phyloP scores from a whole-genome alignment of 2,113 vertebrate genomes.

The Salvelinus namaycush region DNA sequence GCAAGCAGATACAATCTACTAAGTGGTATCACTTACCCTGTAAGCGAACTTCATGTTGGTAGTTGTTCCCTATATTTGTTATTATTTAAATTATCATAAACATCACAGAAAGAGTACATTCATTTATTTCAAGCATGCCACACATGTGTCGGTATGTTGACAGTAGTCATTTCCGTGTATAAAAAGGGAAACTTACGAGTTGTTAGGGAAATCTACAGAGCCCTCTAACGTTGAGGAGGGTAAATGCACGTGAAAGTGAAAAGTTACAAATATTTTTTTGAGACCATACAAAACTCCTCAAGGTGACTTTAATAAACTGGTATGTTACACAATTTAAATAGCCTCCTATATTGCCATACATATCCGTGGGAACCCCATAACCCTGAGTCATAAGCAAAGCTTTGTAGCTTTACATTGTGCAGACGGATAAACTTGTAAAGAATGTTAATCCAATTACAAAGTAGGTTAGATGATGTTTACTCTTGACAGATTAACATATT shows the following conservation, averaged over 20 bases:
- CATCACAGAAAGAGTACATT: neutral
- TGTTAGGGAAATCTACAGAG: neutral
- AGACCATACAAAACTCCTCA: too few species aligned
- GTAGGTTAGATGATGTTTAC: too few species aligned
- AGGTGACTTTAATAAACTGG: neutral
- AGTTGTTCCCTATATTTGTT: too few species aligned
- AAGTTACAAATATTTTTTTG: neutral
- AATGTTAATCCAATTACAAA: too few species aligned
- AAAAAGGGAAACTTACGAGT: neutral
- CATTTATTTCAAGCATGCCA: neutral
- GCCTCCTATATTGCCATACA: too few species aligned
- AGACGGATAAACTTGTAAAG: too few species aligned
- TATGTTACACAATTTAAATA: too few species aligned
- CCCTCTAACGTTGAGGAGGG: neutral
- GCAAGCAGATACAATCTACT: neutral
- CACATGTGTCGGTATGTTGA: neutral
- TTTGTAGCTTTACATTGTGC: too few species aligned
- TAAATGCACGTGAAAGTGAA: neutral
- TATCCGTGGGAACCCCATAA: too few species aligned
- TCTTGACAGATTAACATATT: too few species aligned
- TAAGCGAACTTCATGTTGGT: constrained; percentile 77
- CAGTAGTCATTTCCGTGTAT: neutral
- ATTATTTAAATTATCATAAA: neutral
- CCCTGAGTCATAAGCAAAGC: too few species aligned
- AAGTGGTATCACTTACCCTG: constrained; percentile 59